Base-by-base conservation (phyloP, 2,113 vertebrate species). In the Lepidiolamprologus cunningtoni region DNA sequence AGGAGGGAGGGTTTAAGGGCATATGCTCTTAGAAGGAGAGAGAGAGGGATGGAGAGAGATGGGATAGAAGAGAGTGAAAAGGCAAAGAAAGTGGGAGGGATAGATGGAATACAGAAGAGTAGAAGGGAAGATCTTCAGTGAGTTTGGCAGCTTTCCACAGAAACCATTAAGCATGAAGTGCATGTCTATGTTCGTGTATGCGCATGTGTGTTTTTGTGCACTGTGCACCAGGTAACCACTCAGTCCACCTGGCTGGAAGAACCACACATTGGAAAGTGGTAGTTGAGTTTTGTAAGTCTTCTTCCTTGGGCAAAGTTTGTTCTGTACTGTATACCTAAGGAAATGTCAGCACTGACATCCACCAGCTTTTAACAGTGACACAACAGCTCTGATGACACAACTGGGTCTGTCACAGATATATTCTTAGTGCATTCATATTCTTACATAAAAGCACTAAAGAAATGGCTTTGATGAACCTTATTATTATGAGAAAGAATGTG, bases 91-190 rank as follows among this genome's bases (percentile, higher is more conserved):
- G 45, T 78, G 73, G 26, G 73, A 78, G 84, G 53, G 54, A 57
- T 57, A 73, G 80, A 89, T 68, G 42, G 63, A 66, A 35, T 52
- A 80, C 33, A 23, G 54, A 61, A 53, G 23, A 53, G 19, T 66
- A 40, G 66, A 19, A 76, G 79, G 11, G 79, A 26, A 87, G 80
- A 87, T 68, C 50, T 54, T 80, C 57, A 88, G 80, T 71, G 84
- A 83, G 53, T 85, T 92, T 95, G 95, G 93, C 94, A 93, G 61
- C 80, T 89, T 92, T 95, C 93, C 93, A 94, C 42, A 26, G 45
- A 94, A 88, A 94, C 93, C 93, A 95, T 94, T 93, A 93, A 89
- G 93, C 79, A 53, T 42, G 23, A 84, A 78, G 80, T 71, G 57
- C 68, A 28, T 86, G 83, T 81, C 35, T 5, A 21, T 80, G 55